These are phyloP conservation scores for Pionites leucogaster DNA, from an alignment of 2,113 vertebrate species.

Conservation along the genomic window DNA sequence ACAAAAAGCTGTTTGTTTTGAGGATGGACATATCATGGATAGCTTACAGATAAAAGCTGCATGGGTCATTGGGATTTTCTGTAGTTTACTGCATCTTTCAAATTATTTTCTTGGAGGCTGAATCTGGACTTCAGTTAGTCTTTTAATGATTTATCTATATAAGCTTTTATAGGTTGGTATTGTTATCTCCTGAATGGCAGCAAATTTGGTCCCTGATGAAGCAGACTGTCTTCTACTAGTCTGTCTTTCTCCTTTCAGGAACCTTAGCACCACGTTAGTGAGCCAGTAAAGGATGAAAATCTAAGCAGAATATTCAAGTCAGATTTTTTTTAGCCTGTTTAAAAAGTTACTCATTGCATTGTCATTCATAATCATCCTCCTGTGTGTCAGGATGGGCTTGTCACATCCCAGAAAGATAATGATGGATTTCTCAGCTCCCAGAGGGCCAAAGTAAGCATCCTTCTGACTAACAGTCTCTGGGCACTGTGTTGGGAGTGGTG, in stretches of 20 bases:
- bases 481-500: background rate
- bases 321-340: background rate
- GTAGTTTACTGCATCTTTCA: background rate
- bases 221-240: background rate
- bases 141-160: background rate
- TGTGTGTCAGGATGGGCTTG: background rate
- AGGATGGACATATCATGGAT: background rate
- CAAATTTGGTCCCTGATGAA: background rate
- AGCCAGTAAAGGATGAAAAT: background rate
- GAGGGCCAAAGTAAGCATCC: slow-evolving; percentile 33
- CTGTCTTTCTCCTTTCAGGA: background rate
- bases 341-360: slow-evolving; percentile 9
- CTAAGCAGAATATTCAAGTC: background rate
- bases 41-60: background rate
- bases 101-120: background rate
- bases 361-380: slow-evolving; percentile 34
- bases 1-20: background rate
- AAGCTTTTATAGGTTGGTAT: background rate
- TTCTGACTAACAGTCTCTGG: slow-evolving; percentile 38
- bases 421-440: slow-evolving; percentile 17
- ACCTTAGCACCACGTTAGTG: background rate
- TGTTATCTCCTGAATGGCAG: background rate
- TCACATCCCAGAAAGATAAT: slow-evolving; percentile 37
- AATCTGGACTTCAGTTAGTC: background rate
- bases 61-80: background rate